Percentiles rank a stretch among this genome's conserved stretches.
phyloP scores from a whole-genome alignment of 2,113 vertebrate genomes.

The Phalacrocorax pelagicus region DNA sequence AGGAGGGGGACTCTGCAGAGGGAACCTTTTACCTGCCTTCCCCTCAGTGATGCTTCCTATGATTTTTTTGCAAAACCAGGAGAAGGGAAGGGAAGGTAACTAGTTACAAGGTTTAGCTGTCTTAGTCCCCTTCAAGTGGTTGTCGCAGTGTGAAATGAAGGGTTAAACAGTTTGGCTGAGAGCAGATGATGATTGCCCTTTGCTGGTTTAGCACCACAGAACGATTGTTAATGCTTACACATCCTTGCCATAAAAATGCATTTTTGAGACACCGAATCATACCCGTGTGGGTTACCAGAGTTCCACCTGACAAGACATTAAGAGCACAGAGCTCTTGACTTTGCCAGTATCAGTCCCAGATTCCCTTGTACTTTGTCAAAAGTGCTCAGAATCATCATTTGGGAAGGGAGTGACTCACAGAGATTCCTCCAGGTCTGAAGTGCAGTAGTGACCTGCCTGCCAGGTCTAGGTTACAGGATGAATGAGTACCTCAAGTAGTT shows the following conservation, averaged over 20 bases:
- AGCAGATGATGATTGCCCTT: background rate
- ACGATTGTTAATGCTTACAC: background rate
- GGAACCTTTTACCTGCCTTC: background rate
- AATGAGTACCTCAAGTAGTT: background rate
- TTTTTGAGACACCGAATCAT: slow-evolving; percentile 5
- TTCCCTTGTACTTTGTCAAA: slow-evolving; percentile 6
- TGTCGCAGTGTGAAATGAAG: background rate
- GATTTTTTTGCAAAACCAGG: background rate
- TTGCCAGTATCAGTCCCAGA: background rate
- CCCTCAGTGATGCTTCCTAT: background rate
- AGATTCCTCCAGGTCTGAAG: background rate
- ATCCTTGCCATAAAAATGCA: slow-evolving; percentile 21
- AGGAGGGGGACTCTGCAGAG: background rate
- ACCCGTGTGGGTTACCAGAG: background rate
- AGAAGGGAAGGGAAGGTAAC: background rate
- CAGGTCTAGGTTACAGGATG: background rate
- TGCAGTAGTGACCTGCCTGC: background rate
- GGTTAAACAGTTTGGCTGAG: background rate
- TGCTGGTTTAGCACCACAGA: background rate
- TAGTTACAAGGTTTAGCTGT: background rate
- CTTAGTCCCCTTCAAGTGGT: background rate
- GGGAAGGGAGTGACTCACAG: background rate
- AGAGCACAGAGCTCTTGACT: background rate
- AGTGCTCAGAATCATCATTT: slow-evolving; percentile 11
- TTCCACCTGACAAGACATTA: background rate